Evolutionary conservation across 92 coral and sea anemone species (phyloP), one percentile per base, ranked within the genome.

Genomic region (Phenganax marumi): DNA sequence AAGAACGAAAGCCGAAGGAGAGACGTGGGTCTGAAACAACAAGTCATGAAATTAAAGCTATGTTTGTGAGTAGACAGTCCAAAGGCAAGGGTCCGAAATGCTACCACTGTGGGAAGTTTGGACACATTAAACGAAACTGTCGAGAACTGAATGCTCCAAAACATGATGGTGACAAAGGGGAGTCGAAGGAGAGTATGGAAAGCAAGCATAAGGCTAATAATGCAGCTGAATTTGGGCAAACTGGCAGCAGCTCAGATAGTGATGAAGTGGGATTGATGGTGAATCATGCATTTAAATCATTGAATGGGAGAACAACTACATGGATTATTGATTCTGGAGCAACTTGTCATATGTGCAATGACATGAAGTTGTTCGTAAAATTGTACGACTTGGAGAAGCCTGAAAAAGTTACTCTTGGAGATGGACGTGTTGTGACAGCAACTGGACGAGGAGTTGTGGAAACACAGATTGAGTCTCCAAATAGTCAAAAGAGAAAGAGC

Each of bases 271-370:
- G 89, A 55, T 65, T 86, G 58, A 54, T 86, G 73, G 77, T 51
- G 68, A 81, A 73, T 56, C 87, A 75, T 33, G 72, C 84, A n/a
- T 48, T 51, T 5, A 83, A 72, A 12, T 73, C 80, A 33, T 33
- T 33, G 50, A 19, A 18, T 22, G 39, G 50, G 69, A 54, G 61
- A 52, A 60, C 52, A 71, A 83, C 63, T 19, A 66, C 64, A 13
- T 86, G 87, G 89, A 88, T 81, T 14, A 80, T 80, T 50, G 91
- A 89, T 68, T 89, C 89, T n/a, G 85, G 83, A 63, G 89, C 89
- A 55, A 89, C 87, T 18, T 89, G 87, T 48, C 91, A 89, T 73
- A 82, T 86, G 87, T 82, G 87, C 53, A 77, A 82, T 75, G 81
- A 89, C 48, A 58, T 22, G 24, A 75, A 75, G 68, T 70, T 85